Evolutionary conservation across 2,888 invertebrate species (phyloP).

Genomic region (Amblyjoppa fuscipennis): DNA sequence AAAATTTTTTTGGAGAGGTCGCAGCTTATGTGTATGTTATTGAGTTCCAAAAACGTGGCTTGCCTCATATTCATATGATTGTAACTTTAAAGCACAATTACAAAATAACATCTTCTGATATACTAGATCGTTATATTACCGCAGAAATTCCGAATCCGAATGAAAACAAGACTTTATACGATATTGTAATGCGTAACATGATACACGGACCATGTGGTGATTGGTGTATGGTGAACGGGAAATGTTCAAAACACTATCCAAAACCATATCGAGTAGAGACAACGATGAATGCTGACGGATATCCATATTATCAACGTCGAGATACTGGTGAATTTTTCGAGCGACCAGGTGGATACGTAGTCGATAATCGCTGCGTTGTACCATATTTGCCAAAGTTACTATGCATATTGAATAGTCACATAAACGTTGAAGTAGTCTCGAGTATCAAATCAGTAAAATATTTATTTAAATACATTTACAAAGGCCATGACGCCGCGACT

Average conservation of each 20-base stretch:
- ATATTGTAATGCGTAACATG: too few species aligned
- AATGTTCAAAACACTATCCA: slow-evolving; percentile 49
- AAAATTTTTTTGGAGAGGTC: too few species aligned
- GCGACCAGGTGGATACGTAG: background rate
- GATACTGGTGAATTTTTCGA: slow-evolving; percentile 24
- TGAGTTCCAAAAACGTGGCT: too few species aligned
- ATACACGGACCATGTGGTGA: too few species aligned
- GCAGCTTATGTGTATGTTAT: too few species aligned
- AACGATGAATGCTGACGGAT: slow-evolving; percentile 29
- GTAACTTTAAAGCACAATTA: slow-evolving; percentile 44
- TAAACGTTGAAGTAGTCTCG: slow-evolving; percentile 71
- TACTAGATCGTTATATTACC: slow-evolving; percentile 63
- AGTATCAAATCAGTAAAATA: slow-evolving; percentile 52
- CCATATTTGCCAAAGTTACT: slow-evolving; percentile 19
- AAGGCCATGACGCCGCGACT: too few species aligned
- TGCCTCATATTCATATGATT: slow-evolving; percentile 39
- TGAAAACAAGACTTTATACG: too few species aligned
- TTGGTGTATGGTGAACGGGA: slow-evolving; percentile 1
- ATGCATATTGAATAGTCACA: slow-evolving; percentile 68
- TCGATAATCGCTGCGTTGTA: background rate
- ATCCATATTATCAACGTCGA: slow-evolving; percentile 48
- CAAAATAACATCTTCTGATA: slow-evolving; percentile 57
- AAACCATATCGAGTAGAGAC: background rate
- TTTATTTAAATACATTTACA: slow-evolving; percentile 2
- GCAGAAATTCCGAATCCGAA: slow-evolving; percentile 78